These are phyloP conservation scores for Euproctis similis DNA, from an alignment of 2,888 invertebrate genomes.

Conservation along the genomic window DNA sequence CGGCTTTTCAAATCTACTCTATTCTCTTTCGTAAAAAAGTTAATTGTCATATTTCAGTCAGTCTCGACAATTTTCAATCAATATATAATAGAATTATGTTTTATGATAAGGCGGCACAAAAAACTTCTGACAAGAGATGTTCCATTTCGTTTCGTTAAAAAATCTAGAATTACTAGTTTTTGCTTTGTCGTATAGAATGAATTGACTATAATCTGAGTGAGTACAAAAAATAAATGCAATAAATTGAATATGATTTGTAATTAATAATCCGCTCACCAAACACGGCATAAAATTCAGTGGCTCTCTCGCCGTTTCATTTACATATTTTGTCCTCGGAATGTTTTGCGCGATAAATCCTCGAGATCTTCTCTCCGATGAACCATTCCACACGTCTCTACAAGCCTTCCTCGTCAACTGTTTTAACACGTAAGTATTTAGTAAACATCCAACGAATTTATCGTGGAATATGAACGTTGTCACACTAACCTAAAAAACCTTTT, in stretches of 20 bases:
- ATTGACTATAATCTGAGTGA: too few relatives aligned
- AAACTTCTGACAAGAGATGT: constrained; percentile 1
- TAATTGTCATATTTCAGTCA: too few relatives aligned
- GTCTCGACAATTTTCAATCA: constrained; percentile 1
- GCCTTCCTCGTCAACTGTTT: constrained; percentile 40
- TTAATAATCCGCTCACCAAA: constrained; percentile 22
- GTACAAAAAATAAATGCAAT: too few relatives aligned
- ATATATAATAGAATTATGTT: constrained; percentile 1
- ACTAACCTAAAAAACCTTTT: constrained; percentile 32
- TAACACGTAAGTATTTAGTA: constrained; percentile 27
- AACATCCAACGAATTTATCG: constrained; percentile 34
- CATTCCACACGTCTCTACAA: constrained; percentile 32
- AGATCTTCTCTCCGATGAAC: constrained; percentile 42
- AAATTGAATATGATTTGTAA: not conserved
- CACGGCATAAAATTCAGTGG: constrained; percentile 25
- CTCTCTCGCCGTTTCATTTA: constrained; percentile 41
- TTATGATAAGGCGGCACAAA: not conserved
- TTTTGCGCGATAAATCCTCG: constrained; percentile 42
- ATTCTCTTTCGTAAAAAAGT: too few relatives aligned
- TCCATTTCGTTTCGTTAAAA: constrained; percentile 4
- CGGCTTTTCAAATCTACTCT: too few relatives aligned
- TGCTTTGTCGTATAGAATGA: constrained; percentile 6
- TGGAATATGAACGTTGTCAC: constrained; percentile 29
- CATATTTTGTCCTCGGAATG: constrained; percentile 48
- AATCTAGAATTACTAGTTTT: constrained; percentile 11